Conservation (phyloP, 1,140 invertebrate genomes). For the Calliphora vicina region DNA sequence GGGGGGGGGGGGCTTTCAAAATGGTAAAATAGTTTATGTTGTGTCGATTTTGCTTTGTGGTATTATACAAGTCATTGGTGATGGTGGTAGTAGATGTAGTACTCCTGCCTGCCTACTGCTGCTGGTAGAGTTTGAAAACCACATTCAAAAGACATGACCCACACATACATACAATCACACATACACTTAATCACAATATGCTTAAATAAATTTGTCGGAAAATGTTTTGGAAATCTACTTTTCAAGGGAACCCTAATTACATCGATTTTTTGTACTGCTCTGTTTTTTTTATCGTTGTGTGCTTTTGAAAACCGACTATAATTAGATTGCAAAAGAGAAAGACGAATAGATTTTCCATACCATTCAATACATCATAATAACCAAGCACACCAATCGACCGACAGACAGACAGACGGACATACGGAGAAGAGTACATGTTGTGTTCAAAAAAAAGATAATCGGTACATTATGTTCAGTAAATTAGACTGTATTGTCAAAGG, state of each 20-base stretch:
- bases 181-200: not conserved
- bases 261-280: not conserved
- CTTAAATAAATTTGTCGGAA: not conserved
- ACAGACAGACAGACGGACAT: not conserved
- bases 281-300: not conserved
- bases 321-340: not conserved
- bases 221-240: constrained; percentile 8
- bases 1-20: not conserved
- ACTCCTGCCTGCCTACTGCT: not conserved
- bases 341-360: not conserved
- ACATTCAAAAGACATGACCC: not conserved
- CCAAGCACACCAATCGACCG: not conserved
- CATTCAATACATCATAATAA: not conserved
- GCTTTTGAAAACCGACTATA: not conserved
- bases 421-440: not conserved
- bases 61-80: not conserved
- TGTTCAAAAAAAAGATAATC: not conserved
- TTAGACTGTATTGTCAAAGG: not conserved
- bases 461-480: not conserved
- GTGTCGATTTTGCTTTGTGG: not conserved
- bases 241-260: constrained; percentile 5
- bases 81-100: not conserved
- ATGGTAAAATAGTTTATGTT: constrained; percentile 32
- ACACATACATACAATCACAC: not conserved
- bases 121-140: not conserved